Evolutionary conservation across 2,113 vertebrate genomes (phyloP), one percentile per base, ranked within the genome.

Genomic region (Sitta europaea): DNA sequence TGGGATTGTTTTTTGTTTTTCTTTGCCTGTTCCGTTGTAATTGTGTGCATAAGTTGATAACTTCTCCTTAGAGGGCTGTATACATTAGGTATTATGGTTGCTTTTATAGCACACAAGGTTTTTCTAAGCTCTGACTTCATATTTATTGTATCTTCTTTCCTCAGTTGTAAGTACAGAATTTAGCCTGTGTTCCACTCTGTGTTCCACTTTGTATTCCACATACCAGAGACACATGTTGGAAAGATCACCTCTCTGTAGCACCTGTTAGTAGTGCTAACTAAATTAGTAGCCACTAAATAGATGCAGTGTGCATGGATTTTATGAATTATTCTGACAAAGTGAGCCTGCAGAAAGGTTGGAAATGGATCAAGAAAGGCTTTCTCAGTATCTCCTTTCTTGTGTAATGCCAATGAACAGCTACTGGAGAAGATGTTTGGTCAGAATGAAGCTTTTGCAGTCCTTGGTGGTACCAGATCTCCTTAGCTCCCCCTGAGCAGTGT

Each of bases 1-100:
- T 48, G 38, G n/a, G 24, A 42, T n/a, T 55, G 35, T 14, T 54
- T 88, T 91, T 94, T 63, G 12, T 29, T 93, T 92, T 71, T 67
- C 78, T 91, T 91, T 70, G 31, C 28, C 43, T 82, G 21, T 83
- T 93, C 66, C 6, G 0, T 86, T 86, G 63, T 84, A 88, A 86
- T 67, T 93, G 59, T 48, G 48, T 88, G 75, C n/a, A 21, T 75
- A 95, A 88, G 72, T 92, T 92, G 61, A 24, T 94, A 74, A 95
- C 40, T 38, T 93, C 75, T 96, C 84, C 62, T 88, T 19, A 42
- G 92, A 83, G 86, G 55, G 55, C 72, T 75, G 20, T 76, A 27
- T 88, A 22, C 29, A 21, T 86, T 92, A 63, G 65, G 35, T 73
- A 25, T 93, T 94, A 83, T n/a, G 23, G 33, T 90, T 80, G 36